Evolutionary conservation across 2,888 invertebrate species (phyloP).

Genomic region (Hyles lineata): DNA sequence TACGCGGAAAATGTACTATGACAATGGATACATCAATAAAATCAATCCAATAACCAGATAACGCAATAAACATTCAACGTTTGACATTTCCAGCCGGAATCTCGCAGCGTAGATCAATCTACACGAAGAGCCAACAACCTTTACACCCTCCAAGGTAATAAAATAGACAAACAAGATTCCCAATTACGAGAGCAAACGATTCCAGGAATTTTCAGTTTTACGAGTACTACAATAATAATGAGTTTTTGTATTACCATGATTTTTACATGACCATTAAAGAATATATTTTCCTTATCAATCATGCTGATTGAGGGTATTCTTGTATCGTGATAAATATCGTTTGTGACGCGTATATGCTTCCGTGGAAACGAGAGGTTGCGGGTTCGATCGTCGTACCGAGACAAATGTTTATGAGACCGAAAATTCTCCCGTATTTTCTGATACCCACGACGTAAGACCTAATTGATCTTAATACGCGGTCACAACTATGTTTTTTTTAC

Average conservation of each 20-base stretch:
- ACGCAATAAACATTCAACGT: not conserved
- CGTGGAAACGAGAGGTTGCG: no score
- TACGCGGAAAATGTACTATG: not conserved
- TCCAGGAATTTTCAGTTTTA: conserved; percentile 7
- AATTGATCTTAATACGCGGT: no score
- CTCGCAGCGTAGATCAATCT: not conserved
- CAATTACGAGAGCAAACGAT: conserved; percentile 56
- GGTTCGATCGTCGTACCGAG: no score
- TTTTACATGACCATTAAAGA: not conserved
- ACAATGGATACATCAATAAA: not conserved
- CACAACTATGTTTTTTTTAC: no score
- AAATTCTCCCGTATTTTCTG: no score
- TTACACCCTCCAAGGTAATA: conserved; percentile 49
- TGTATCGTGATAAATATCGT: not conserved
- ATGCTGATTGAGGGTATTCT: not conserved
- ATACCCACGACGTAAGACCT: no score
- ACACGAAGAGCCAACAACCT: conserved; percentile 40
- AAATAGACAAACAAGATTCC: conserved; percentile 50
- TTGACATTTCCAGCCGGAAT: not conserved
- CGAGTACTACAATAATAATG: not conserved
- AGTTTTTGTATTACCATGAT: conserved; percentile 1
- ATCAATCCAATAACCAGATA: not conserved
- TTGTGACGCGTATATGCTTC: not conserved
- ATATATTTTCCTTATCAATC: not conserved
- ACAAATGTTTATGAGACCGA: no score